Conservation (phyloP, 2,888 invertebrate genomes). For the Platycheirus albimanus region DNA sequence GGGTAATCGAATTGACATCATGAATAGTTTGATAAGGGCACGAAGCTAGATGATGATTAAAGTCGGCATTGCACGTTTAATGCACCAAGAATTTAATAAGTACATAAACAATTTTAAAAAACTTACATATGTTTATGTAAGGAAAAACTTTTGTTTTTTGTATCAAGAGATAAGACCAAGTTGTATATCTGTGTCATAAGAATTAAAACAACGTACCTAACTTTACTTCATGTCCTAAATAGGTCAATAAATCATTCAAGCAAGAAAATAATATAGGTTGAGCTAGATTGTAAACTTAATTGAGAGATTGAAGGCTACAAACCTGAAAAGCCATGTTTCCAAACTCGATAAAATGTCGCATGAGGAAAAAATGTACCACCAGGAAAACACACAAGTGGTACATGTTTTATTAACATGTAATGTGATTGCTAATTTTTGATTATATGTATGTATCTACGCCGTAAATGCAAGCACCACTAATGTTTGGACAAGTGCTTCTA, state of each 20-base stretch:
- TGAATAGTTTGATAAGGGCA: constrained; percentile 38
- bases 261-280: background rate
- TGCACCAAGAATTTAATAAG: constrained; percentile 23
- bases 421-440: constrained; percentile 27
- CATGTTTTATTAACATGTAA: constrained; percentile 20
- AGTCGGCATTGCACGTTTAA: constrained; percentile 37
- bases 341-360: background rate
- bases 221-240: background rate
- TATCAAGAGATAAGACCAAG: constrained; percentile 7
- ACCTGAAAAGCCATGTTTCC: background rate
- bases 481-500: constrained; percentile 9
- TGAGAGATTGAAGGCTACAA: background rate
- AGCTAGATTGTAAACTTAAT: background rate
- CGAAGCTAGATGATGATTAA: constrained; percentile 39
- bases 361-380: background rate
- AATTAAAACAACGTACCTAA: background rate
- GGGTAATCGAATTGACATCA: too few species aligned
- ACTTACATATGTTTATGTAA: too few species aligned
- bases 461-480: background rate
- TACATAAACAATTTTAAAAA: constrained; percentile 31
- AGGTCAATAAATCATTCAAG: constrained; percentile 12
- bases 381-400: constrained; percentile 24
- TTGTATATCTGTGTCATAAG: background rate
- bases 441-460: background rate
- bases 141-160: too few species aligned